Percentiles rank a stretch among this genome's conserved stretches.
Conservation (phyloP, 2,888 invertebrate species). For the Cremastinae sp. region DNA sequence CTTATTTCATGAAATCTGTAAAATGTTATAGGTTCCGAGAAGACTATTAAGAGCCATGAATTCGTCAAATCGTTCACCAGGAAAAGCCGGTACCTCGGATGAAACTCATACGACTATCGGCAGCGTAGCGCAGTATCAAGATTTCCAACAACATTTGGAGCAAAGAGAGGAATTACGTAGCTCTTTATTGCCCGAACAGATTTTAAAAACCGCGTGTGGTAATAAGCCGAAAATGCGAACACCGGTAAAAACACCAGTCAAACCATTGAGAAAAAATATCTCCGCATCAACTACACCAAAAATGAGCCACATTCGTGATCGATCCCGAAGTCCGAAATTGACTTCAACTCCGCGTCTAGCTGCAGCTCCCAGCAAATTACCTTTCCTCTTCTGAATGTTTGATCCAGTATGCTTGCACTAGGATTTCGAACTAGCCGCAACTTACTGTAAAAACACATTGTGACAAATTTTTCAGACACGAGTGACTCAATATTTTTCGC, state of each 20-base stretch:
- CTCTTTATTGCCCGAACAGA: conserved; percentile 80
- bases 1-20: background rate
- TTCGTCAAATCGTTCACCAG: conserved; percentile 43
- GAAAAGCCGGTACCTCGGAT: conserved; percentile 33
- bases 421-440: background rate
- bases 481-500: no score
- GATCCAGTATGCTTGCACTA: background rate
- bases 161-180: conserved; percentile 82
- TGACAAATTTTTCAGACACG: background rate
- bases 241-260: conserved; percentile 70
- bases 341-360: conserved; percentile 61
- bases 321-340: conserved; percentile 60
- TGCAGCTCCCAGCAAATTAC: conserved; percentile 58
- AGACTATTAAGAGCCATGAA: conserved; percentile 51
- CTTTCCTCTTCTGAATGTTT: conserved; percentile 50
- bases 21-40: conserved; percentile 52
- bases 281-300: conserved; percentile 56
- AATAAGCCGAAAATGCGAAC: conserved; percentile 66
- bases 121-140: conserved; percentile 70
- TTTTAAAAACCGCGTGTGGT: conserved; percentile 72
- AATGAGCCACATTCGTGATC: conserved; percentile 39
- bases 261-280: conserved; percentile 72
- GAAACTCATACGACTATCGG: conserved; percentile 51
- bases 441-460: background rate
- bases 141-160: conserved; percentile 81